Base-by-base conservation (phyloP, 2,113 vertebrate genomes). In the Sorex araneus region DNA sequence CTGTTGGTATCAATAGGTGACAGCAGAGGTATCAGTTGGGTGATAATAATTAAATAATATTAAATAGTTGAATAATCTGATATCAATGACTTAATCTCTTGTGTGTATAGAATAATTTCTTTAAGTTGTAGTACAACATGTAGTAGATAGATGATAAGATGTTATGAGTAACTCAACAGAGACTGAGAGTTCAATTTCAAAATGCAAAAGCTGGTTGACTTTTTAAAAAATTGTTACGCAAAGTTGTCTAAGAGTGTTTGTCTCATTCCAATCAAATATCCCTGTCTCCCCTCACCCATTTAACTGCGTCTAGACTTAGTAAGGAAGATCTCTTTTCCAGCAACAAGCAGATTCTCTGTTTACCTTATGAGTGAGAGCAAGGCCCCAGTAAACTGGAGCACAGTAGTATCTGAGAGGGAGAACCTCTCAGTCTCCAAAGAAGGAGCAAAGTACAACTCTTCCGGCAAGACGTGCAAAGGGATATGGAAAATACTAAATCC, bases 241-340 rank as follows among this genome's bases (percentile, higher is more conserved):
- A 84, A 91, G 28, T 27, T 77, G 40, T 76, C 80, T 79, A 66
- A 71, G 63, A 87, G 69, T 27, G 54, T 70, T 19, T 86, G 60
- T 63, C 86, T 89, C 87, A 77, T n/a, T 69, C 63, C 84, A 78
- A 79, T 69, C 78, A 92, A 85, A 27, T 43, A 86, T 91, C 40
- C 43, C 15, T 43, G 82, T 92, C 40, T 79, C 27, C 21, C 90
- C 19, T 90, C 5, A 4, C 15, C 32, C 34, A 36, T 57, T 57
- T 47, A 63, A 63, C 57, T 36, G 66, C 36, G 63, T 87, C 54
- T 11, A 69, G 19, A 78, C 45, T 60, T 75, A 73, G 67, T 32
- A 28, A 76, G 79, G 77, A 43, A 73, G 91, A 66, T 15, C n/a
- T 63, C 57, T 50, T 13, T 23, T 85, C 69, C 77, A 5, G 8